Evolutionary conservation across 2,797 vertebrate genomes (phyloP), one percentile per base, ranked within the genome.

Genomic region (Sebastes melanostomus): DNA sequence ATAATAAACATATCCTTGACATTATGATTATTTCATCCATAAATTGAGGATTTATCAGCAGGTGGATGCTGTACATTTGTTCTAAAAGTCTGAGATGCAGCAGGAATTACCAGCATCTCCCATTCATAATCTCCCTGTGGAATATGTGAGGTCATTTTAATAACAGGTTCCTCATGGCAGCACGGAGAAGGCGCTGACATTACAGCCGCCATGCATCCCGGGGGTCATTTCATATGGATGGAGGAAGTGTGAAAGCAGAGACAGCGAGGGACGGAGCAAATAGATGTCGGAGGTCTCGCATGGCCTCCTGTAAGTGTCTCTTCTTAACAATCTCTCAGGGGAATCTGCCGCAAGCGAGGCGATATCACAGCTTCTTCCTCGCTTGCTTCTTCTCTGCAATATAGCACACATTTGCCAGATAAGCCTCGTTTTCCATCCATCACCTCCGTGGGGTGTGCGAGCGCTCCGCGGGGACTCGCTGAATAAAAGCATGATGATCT

Each of bases 401-500:
- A 58, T 20, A 36, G 61, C 30, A 5, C 78, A 24, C 76, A 72
- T 77, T 80, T 58, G 29, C 32, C 14, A 52, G 68, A 82, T 75
- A 72, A 78, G 32, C 54, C 67, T 71, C 82, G 8, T 18, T 50
- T 18, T 50, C 66, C 72, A 80, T 83, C 86, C 79, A 75, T 86
- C 82, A 78, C 54, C 66, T 79, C 75, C 20, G 11, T 4, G 16
- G 36, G 46, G 77, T 34, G 75, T 55, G 68, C 6, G 20, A 82
- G 38, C 11, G 6, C 72, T 83, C 84, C 50, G 3, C 27, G 0
- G 80, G 82, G 83, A 63, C 63, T 71, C 34, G 46, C 69, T 73
- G 56, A 83, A 84, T 83, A 82, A 92, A 85, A 81, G 78, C 83
- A 55, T 12, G 12, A 86, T 67, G 81, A 92, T 85, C 77, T 88